Evolutionary conservation across 1,140 invertebrate species (phyloP), one percentile per base, ranked within the genome.

Genomic region (Pararge aegeria): DNA sequence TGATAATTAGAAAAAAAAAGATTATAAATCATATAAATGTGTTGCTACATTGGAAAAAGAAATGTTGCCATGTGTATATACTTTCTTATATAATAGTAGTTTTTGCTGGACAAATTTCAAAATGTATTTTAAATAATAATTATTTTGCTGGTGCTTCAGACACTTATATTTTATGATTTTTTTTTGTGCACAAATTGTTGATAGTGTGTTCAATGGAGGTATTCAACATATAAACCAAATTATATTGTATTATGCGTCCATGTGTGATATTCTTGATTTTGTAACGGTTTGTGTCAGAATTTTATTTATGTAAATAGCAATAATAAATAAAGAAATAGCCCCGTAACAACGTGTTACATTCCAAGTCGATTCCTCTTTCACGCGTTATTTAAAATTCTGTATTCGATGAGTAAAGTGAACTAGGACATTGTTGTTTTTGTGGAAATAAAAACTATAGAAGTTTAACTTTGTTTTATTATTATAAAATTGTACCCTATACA

Each of bases 391-490:
- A 12, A 73, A 60, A 64, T 61, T 62, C 58, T 73, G 75, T 73
- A 74, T 62, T 69, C 70, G 68, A 73, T 75, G 61, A 70, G 56
- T 64, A 60, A 71, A 76, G 75, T 82, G 78, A 83, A 83, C 78
- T 80, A 80, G 74, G 80, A 80, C 78, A 77, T 72, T 85, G 77
- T 84, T 87, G 78, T 85, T 87, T n/a, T 84, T 78, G 86, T 83
- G 79, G 77, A 81, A 87, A 83, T 82, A 83, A 83, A 79, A 75
- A 72, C 24, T 81, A 83, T 84, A 83, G 73, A 84, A 78, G 78
- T 79, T 82, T 67, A 53, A 29, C 38, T 7, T 5, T 15, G 13
- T 42, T 15, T 42, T 42, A 16, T 42, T 16, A 2, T 6, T 38
- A 4, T 9, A 38, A 9, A 15, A n/a, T 5, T 4, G 12, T 37